Percentiles rank a stretch among this genome's conserved stretches.
These are phyloP conservation scores for Synanthedon vespiformis DNA, from an alignment of 2,888 invertebrate species.

Conservation along the genomic window DNA sequence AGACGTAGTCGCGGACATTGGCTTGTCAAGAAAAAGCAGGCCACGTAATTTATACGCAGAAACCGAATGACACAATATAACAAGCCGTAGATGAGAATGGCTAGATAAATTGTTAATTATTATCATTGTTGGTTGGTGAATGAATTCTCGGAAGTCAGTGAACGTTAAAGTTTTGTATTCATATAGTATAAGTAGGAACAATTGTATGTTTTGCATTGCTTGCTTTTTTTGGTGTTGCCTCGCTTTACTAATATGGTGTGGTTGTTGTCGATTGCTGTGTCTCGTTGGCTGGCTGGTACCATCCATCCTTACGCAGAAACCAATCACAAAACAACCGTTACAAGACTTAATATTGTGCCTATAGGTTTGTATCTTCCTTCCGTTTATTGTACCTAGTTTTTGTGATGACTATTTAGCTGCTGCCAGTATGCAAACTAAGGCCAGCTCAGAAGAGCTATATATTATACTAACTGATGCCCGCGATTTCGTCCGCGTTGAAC, in stretches of 20 bases:
- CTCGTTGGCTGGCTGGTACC: neutral
- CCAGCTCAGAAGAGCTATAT: too few species aligned
- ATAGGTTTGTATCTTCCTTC: too few species aligned
- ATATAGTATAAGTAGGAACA: too few species aligned
- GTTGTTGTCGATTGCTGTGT: neutral
- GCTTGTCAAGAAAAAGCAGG: neutral
- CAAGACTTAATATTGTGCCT: too few species aligned
- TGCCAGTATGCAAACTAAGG: too few species aligned
- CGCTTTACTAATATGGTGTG: slow-evolving; percentile 2
- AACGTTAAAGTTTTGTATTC: slow-evolving; percentile 36
- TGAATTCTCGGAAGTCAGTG: slow-evolving; percentile 54
- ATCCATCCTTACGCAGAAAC: neutral
- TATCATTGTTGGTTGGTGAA: slow-evolving; percentile 41
- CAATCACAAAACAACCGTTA: too few species aligned
- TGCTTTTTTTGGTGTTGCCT: slow-evolving; percentile 19
- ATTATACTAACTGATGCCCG: too few species aligned
- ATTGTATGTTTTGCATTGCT: slow-evolving; percentile 14
- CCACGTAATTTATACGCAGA: slow-evolving; percentile 13
- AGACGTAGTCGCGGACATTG: too few species aligned
- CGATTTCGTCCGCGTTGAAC: too few species aligned
- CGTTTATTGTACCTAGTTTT: too few species aligned
- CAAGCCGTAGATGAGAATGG: slow-evolving; percentile 28
- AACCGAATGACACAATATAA: slow-evolving; percentile 16
- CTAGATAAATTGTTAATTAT: slow-evolving; percentile 40
- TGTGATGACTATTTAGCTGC: too few species aligned